Evolutionary conservation across 2,113 vertebrate species (phyloP), one percentile per base, ranked within the genome.

Genomic region (Machaerirhynchus nigripectus): DNA sequence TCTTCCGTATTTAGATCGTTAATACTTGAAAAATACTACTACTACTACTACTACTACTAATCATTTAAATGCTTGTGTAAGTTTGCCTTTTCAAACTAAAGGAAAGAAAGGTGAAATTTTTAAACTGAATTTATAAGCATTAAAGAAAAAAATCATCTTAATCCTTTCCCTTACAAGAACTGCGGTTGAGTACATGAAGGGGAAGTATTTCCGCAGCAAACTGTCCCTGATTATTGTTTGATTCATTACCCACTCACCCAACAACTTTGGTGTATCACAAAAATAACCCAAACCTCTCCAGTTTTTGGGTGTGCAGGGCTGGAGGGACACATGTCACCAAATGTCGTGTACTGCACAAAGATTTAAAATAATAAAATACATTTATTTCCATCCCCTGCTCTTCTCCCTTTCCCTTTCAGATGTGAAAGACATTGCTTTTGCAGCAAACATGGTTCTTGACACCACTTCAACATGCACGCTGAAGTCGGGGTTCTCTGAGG

Each of bases 391-490:
- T 13, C 3, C n/a, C 9, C 20, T 15, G 31, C 42, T 70, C n/a
- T 13, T 47, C 44, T 60, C 28, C 23, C n/a, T 53, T 57, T 68
- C 15, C 28, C 33, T 11, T 13, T 33, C 55, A 80, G 63, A 42
- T 10, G 13, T 9, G 46, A 44, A 46, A n/a, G 30, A 12, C 4
- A 7, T 1, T 12, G 39, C 11, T 56, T 42, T 42, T 27, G 33
- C 42, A 88, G 64, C 44, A 49, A 68, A 30, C 3, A 4, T 5
- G 2, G 42, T 8, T 78, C 64, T 35, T 22, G 13, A 46, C n/a
- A 21, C 13, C 65, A 10, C 14, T 35, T 3, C 11, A 30, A 10
- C 0, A 1, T 1, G 15, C 1, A 2, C 0, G 7, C 1, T 5
- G 42, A 21, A 56, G 35, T 14, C 2, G 2, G 46, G 44, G 28